These are phyloP conservation scores for Falco cherrug DNA, from an alignment of 2,797 vertebrate genomes.

Conservation along the genomic window DNA sequence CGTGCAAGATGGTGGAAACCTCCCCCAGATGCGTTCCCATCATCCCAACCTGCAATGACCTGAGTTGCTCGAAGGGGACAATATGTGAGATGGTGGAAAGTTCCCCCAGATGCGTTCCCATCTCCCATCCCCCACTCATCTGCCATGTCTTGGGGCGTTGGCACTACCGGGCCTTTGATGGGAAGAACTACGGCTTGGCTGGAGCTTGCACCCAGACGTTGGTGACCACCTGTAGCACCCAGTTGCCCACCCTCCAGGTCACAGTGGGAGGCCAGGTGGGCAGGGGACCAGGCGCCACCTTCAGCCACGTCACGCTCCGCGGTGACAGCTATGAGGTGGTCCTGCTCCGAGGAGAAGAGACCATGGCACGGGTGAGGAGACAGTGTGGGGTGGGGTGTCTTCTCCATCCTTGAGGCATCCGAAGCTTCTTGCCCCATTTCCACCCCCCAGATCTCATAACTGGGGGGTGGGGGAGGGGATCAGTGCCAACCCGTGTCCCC, in stretches of 20 bases:
- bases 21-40: neutral
- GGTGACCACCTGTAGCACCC: neutral
- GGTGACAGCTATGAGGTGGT: neutral
- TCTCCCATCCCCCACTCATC: neutral
- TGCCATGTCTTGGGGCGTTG: neutral
- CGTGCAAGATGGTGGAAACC: neutral
- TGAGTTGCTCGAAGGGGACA: rapidly evolving
- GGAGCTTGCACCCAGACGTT: neutral
- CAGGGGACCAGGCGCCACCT: neutral
- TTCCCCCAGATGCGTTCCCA: neutral
- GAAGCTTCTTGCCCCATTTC: neutral
- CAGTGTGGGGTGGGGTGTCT: neutral
- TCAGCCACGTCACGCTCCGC: neutral
- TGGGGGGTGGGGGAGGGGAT: no score
- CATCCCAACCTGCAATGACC: rapidly evolving
- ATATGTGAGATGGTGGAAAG: neutral
- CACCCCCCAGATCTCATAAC: neutral
- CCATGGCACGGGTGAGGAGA: neutral
- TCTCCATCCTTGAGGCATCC: neutral
- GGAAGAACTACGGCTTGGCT: neutral
- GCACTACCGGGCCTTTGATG: neutral
- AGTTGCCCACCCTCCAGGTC: rapidly evolving
- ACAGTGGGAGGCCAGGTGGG: neutral
- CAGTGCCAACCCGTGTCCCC: neutral
- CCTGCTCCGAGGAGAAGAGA: neutral